A percentile compares a stretch with the other conserved stretches of the same genome.
These are phyloP conservation scores for Vanessa cardui DNA, from an alignment of 2,888 invertebrate genomes.

Conservation along the genomic window DNA sequence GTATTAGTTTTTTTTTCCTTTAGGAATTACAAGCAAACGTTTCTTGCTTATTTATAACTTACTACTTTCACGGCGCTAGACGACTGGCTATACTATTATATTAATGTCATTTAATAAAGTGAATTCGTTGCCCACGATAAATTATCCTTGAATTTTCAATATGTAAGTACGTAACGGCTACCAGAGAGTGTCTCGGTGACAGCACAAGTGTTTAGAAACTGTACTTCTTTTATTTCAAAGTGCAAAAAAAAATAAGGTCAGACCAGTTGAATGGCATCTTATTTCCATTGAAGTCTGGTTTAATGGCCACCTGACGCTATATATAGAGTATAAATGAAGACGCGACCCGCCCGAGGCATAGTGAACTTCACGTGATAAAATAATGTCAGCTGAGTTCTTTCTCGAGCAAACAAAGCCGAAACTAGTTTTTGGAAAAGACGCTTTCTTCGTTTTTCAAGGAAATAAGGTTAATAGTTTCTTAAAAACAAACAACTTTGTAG, in stretches of 20 bases:
- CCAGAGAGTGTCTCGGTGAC: background rate
- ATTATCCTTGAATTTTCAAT: background rate
- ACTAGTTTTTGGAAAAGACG: constrained; percentile 17
- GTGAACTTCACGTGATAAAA: constrained; percentile 29
- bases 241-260: constrained; percentile 38
- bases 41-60: too few species aligned
- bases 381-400: constrained; percentile 29
- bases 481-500: constrained; percentile 3
- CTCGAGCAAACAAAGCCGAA: constrained; percentile 20
- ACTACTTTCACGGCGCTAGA: too few species aligned
- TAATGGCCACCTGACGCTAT: constrained; percentile 40
- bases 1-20: too few species aligned
- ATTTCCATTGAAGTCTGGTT: constrained; percentile 37
- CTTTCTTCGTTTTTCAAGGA: constrained; percentile 2
- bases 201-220: constrained; percentile 33
- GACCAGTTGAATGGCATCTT: constrained; percentile 41
- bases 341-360: constrained; percentile 29
- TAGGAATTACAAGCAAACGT: too few species aligned
- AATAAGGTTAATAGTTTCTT: constrained; percentile 4
- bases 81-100: too few species aligned
- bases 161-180: background rate
- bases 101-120: background rate
- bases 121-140: background rate
- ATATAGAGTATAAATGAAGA: constrained; percentile 39
- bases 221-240: constrained; percentile 37